These are phyloP conservation scores for Octonoba sinensis DNA, from an alignment of 2,888 invertebrate genomes.

Conservation along the genomic window DNA sequence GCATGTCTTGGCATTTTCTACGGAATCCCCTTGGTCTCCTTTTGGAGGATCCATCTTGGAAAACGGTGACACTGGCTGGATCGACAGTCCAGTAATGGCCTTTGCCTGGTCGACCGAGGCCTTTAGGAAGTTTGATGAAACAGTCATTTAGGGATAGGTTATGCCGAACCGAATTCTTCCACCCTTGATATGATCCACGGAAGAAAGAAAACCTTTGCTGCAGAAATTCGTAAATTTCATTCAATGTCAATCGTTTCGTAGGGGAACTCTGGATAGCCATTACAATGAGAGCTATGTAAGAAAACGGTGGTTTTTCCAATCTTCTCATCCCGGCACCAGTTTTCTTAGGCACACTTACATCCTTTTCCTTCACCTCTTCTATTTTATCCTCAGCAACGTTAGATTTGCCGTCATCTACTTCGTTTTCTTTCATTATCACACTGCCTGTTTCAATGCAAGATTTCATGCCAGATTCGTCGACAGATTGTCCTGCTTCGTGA, in stretches of 20 bases:
- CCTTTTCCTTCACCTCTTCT: slow-evolving; percentile 39
- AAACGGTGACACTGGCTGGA: slow-evolving; percentile 95
- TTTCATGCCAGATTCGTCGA: too few relatives aligned
- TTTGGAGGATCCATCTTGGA: slow-evolving; percentile 95
- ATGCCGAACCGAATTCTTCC: slow-evolving; percentile 99
- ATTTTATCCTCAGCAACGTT: slow-evolving; percentile 27
- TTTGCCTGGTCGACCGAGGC: slow-evolving; percentile 92
- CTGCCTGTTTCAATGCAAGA: too few relatives aligned
- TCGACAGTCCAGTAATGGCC: slow-evolving; percentile 99
- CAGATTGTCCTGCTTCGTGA: too few relatives aligned
- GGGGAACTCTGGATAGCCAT: slow-evolving; percentile 97
- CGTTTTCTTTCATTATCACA: background rate
- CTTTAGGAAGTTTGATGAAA: slow-evolving; percentile 95
- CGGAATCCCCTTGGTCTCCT: slow-evolving; percentile 94
- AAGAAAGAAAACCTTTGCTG: slow-evolving; percentile 95
- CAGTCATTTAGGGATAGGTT: slow-evolving; percentile 97
- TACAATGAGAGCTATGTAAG: slow-evolving; percentile 93
- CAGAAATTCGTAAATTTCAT: slow-evolving; percentile 94
- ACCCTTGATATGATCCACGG: slow-evolving; percentile 90
- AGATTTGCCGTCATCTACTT: slow-evolving; percentile 19
- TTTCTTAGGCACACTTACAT: slow-evolving; percentile 21
- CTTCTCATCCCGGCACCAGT: slow-evolving; percentile 73
- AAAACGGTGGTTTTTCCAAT: slow-evolving; percentile 95
- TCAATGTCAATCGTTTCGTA: slow-evolving; percentile 88
- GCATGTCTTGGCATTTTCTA: slow-evolving; percentile 84